phyloP scores from a whole-genome alignment of 2,888 invertebrate species.

The Calliopum simillimum region DNA sequence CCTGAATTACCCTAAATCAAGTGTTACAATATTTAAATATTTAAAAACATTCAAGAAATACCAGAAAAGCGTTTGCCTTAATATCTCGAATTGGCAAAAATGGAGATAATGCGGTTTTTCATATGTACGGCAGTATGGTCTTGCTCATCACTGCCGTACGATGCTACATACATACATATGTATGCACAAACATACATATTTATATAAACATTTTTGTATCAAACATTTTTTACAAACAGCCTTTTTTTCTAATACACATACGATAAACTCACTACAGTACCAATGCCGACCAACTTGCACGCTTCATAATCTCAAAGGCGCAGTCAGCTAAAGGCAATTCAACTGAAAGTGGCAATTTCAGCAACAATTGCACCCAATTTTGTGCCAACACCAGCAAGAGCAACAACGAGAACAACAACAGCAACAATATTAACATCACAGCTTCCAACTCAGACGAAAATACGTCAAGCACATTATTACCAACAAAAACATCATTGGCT shows the following conservation, averaged over 20 bases:
- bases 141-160: no score
- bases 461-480: not conserved
- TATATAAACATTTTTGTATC: no score
- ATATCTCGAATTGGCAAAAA: no score
- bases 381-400: not conserved
- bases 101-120: no score
- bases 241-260: not conserved
- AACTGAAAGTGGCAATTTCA: slow-evolving; percentile 1
- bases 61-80: no score
- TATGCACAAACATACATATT: no score
- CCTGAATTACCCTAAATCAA: no score
- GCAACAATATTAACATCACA: not conserved
- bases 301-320: slow-evolving; percentile 43
- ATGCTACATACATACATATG: no score
- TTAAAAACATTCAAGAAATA: no score
- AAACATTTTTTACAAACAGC: not conserved
- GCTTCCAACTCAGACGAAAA: slow-evolving; percentile 13
- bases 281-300: slow-evolving; percentile 50
- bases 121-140: no score
- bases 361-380: slow-evolving; percentile 25
- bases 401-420: not conserved
- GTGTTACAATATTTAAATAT: no score
- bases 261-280: slow-evolving; percentile 32
- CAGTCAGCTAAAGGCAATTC: slow-evolving; percentile 43
- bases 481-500: slow-evolving; percentile 17